Conservation (phyloP, 2,888 invertebrate species). For the Stenichneumon culpator region DNA sequence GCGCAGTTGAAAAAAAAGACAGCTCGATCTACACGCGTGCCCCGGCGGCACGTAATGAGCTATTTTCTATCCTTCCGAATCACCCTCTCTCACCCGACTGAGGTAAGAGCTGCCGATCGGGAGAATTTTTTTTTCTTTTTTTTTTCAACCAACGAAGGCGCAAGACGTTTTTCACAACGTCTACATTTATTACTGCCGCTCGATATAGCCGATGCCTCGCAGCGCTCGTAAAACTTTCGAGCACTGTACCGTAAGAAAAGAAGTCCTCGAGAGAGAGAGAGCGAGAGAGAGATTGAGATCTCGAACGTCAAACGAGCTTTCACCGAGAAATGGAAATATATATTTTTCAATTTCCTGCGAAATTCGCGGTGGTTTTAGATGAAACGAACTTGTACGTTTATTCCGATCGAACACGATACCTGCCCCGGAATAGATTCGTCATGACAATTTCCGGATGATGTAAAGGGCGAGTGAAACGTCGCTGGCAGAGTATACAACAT, state of each 20-base stretch:
- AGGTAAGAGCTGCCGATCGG: background rate
- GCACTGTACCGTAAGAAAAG: background rate
- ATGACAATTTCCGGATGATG: background rate
- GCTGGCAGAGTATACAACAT: background rate
- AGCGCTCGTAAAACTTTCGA: conserved; percentile 9
- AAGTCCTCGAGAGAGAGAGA: background rate
- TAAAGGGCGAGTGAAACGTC: conserved; percentile 12
- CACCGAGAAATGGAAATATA: background rate
- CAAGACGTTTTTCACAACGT: conserved; percentile 8
- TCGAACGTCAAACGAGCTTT: conserved; percentile 9
- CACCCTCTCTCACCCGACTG: background rate
- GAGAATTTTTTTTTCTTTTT: conserved; percentile 8
- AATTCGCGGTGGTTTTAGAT: background rate
- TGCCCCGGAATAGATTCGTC: background rate
- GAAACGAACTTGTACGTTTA: background rate
- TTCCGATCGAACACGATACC: background rate
- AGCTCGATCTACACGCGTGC: conserved; percentile 16
- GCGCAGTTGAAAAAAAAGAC: conserved; percentile 35
- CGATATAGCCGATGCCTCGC: background rate
- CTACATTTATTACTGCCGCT: conserved; percentile 16
- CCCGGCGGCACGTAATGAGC: conserved; percentile 54
- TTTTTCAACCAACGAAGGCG: background rate
- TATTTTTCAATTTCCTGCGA: conserved; percentile 3
- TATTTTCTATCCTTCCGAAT: conserved; percentile 61
- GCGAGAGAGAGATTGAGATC: background rate